Base-by-base conservation (phyloP, 2,797 vertebrate genomes). In the Acanthiza pusilla region DNA sequence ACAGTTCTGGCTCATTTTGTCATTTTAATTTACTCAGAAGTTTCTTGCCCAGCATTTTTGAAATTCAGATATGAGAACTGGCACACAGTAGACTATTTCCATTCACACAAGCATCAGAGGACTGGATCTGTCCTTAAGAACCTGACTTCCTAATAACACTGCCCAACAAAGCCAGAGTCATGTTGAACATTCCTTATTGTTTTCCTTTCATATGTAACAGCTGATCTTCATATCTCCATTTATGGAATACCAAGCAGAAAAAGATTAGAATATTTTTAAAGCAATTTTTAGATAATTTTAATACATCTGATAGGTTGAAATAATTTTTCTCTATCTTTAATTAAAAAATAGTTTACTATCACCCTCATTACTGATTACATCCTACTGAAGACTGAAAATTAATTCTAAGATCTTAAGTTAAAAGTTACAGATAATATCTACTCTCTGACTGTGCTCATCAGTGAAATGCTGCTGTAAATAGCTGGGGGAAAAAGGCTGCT, bases 91-190 rank as follows among this genome's bases (percentile, higher is more conserved):
- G 55, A 38, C 34, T 50, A 67, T 50, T 79, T 68, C 48, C 17
- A 61, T 72, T 85, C 57, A 75, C 73, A 96, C 62, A 94, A 97
- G 83, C 68, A 92, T 92, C 93, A 92, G 90, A 90, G 85, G 73
- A 95, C 74, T 82, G 57, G 66, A 66, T 87, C 72, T 88, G 75
- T 76, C 72, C 50, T 94, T 55, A 87, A 76, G 85, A 97, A 96
- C 91, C 47, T 91, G 88, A 83, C 87, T 97, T 91, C 43, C 47
- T 97, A 95, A 81, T 88, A 88, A 70, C 58, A 68, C 83, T 94
- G 63, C 42, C 74, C 78, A 95, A 86, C 65, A 96, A 94, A 87
- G 55, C 80, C 88, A 75, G 63, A 63, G 68, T 75, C 51, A 83
- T 10, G 43, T 43, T 94, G 58, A 96, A 95, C 74, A 77, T 32